Conservation (phyloP, 2,113 vertebrate genomes). For the Spea multiplicata region DNA sequence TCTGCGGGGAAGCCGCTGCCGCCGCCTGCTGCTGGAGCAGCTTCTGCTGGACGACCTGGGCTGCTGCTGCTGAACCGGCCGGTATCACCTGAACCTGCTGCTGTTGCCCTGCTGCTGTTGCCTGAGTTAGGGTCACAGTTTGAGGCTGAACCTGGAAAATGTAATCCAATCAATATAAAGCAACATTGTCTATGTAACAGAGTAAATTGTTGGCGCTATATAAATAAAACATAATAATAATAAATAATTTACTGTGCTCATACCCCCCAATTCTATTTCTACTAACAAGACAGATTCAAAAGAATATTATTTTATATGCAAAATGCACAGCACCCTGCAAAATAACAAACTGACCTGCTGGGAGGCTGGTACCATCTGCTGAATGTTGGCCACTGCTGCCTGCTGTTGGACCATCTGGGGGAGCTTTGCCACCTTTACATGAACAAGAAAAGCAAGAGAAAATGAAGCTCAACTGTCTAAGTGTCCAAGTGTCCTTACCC, state of each 20-base stretch:
- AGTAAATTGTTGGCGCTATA: no score
- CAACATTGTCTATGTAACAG: no score
- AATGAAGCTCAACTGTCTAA: not conserved
- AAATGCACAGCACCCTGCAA: not conserved
- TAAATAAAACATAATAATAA: no score
- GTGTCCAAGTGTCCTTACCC: no score
- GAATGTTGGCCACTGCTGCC: slow-evolving; percentile 74
- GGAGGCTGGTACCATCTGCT: slow-evolving; percentile 83
- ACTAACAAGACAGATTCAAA: no score
- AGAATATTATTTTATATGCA: no score
- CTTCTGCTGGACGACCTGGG: slow-evolving; percentile 83
- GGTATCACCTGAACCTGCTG: slow-evolving; percentile 84
- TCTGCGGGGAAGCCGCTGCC: slow-evolving; percentile 74
- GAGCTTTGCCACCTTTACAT: slow-evolving; percentile 75
- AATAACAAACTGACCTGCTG: slow-evolving; percentile 73
- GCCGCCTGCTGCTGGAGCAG: slow-evolving; percentile 79
- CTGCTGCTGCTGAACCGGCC: slow-evolving; percentile 64
- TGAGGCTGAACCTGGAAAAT: slow-evolving; percentile 74
- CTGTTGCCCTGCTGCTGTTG: slow-evolving; percentile 61
- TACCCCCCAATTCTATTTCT: no score
- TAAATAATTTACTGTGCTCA: no score
- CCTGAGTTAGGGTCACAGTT: slow-evolving; percentile 78
- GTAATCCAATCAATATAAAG: not conserved
- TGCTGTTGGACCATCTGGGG: slow-evolving; percentile 83
- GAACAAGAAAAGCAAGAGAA: slow-evolving; percentile 7